These are phyloP conservation scores for Paraescarpia echinospica DNA, from an alignment of 1,140 invertebrate genomes.

Conservation along the genomic window DNA sequence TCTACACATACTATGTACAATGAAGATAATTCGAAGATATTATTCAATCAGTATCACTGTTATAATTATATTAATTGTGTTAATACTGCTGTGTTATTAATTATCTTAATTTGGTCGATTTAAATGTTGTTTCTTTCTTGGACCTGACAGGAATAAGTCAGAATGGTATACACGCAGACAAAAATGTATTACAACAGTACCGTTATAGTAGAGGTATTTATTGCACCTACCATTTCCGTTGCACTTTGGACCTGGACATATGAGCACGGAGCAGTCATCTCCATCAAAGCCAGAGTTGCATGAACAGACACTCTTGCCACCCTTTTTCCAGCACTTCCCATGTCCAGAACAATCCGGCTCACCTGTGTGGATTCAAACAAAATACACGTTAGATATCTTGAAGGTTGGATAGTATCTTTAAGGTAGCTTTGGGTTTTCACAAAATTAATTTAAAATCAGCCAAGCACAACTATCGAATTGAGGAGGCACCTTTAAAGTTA, in stretches of 20 bases:
- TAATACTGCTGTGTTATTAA: no score
- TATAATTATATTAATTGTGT: no score
- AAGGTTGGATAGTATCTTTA: no score
- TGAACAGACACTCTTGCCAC: constrained; percentile 37
- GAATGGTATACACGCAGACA: background rate
- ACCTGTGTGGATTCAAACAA: constrained; percentile 25
- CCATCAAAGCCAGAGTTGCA: constrained; percentile 45
- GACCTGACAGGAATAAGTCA: background rate
- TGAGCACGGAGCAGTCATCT: constrained; percentile 39
- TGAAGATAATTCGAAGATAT: background rate
- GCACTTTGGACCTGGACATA: constrained; percentile 42
- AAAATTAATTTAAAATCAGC: no score
- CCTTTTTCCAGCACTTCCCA: constrained; percentile 32
- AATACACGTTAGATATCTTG: background rate
- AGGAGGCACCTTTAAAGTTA: no score
- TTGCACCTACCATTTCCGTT: constrained; percentile 39
- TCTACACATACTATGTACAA: background rate
- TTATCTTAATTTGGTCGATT: background rate
- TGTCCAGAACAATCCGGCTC: constrained; percentile 41
- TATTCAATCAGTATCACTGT: no score
- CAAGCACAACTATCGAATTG: no score
- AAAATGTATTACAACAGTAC: background rate
- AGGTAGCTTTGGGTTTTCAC: no score
- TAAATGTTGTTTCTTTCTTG: background rate
- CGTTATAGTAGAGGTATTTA: background rate